Percentiles rank a stretch among this genome's conserved stretches.
phyloP scores from a whole-genome alignment of 2,113 vertebrate genomes.

The Heloderma charlesbogerti region DNA sequence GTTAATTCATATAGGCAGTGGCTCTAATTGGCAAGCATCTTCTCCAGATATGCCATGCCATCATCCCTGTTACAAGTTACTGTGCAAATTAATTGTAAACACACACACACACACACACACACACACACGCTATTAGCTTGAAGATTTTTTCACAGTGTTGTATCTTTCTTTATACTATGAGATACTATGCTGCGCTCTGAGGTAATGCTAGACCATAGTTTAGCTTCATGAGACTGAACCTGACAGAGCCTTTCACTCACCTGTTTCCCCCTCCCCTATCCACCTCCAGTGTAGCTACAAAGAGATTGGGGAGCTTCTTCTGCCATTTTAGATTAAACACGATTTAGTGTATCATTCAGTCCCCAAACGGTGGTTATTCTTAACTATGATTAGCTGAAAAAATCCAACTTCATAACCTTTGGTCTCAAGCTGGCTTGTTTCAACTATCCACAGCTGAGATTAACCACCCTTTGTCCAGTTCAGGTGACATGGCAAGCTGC shows the following conservation, averaged over 20 bases:
- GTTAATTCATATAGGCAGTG: conserved; percentile 46
- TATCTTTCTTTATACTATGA: conserved; percentile 44
- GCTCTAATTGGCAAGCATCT: conserved; percentile 50
- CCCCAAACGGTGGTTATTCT: background rate
- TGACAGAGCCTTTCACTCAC: background rate
- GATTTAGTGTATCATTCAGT: background rate
- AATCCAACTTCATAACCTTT: background rate
- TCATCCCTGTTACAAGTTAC: conserved; percentile 11
- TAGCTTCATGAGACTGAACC: background rate
- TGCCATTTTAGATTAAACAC: background rate
- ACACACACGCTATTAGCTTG: conserved; percentile 18
- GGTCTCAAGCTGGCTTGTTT: background rate
- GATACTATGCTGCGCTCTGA: conserved; percentile 23
- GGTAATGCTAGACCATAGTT: background rate
- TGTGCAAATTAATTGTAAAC: conserved; percentile 11
- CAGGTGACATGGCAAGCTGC: background rate
- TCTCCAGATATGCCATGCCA: background rate
- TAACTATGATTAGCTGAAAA: background rate
- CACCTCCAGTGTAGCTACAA: background rate
- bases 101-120: conserved; percentile 15
- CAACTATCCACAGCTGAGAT: background rate
- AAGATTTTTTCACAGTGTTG: conserved; percentile 25
- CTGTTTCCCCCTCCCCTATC: background rate
- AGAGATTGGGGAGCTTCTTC: background rate
- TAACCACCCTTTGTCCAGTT: background rate